Evolutionary conservation across 2,888 invertebrate species (phyloP).

Genomic region (Acanthosepion pharaonis): DNA sequence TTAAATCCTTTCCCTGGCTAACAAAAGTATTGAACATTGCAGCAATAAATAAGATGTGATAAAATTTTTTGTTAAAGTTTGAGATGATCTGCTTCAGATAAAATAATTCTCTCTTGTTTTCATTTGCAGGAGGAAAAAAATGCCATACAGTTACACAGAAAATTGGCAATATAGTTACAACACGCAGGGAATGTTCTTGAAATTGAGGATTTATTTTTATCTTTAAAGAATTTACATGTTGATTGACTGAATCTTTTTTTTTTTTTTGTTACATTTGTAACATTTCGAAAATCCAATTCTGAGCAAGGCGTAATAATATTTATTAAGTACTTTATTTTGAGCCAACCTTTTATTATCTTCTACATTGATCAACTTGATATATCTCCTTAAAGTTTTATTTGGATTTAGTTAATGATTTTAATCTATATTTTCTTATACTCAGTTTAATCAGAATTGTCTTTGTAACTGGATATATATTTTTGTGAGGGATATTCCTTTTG

Average conservation of each 20-base stretch:
- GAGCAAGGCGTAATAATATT: not conserved
- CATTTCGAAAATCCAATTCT: not conserved
- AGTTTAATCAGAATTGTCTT: no score
- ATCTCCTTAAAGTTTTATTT: no score
- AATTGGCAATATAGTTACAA: conserved; percentile 70
- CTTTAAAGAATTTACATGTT: not conserved
- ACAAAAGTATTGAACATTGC: no score
- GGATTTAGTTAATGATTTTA: not conserved
- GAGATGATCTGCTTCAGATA: no score
- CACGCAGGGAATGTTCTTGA: conserved; percentile 70
- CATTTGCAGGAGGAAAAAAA: conserved; percentile 60
- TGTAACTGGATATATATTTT: no score
- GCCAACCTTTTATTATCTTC: not conserved
- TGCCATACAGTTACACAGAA: conserved; percentile 70
- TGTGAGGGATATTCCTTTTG: no score
- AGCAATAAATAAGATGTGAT: no score
- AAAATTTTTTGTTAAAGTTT: no score
- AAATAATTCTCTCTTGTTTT: not conserved
- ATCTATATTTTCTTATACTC: not conserved
- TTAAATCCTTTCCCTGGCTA: no score
- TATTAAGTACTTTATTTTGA: not conserved
- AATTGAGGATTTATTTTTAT: not conserved
- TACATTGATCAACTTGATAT: no score
- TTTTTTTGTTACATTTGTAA: not conserved
- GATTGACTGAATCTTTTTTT: not conserved